Conservation (phyloP, 2,797 vertebrate species). For the Acestrorhynchus altus region DNA sequence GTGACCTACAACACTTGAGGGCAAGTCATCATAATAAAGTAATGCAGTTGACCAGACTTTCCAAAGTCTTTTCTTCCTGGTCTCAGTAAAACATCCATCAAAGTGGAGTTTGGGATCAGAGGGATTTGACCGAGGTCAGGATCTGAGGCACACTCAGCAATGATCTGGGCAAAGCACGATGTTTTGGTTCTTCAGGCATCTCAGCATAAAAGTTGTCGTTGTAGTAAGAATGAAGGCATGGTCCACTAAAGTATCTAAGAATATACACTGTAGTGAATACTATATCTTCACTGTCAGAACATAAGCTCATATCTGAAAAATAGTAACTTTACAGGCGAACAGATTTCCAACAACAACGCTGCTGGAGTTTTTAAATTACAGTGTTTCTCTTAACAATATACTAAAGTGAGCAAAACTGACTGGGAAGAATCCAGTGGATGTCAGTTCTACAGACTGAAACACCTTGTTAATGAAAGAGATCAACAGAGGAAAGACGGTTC, state of each 20-base stretch:
- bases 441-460: no score
- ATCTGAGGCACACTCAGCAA: slow-evolving; percentile 56
- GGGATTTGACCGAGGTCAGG: slow-evolving; percentile 64
- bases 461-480: no score
- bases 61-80: slow-evolving; percentile 51
- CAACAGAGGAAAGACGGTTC: no score
- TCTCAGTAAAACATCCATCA: slow-evolving; percentile 64
- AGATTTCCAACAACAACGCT: no score
- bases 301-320: no score
- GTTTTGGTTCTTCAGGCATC: slow-evolving; percentile 51
- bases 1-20: slow-evolving; percentile 69
- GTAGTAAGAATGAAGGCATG: slow-evolving; percentile 58
- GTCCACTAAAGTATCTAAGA: neutral
- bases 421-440: no score
- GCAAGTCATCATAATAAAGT: slow-evolving; percentile 75
- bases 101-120: slow-evolving; percentile 70
- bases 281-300: no score
- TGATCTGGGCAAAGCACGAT: slow-evolving; percentile 54
- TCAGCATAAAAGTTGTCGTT: slow-evolving; percentile 71
- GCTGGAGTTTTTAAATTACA: neutral
- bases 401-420: no score
- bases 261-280: no score
- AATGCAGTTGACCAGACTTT: slow-evolving; percentile 56
- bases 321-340: no score
- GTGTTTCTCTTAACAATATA: no score